Evolutionary conservation across 2,113 vertebrate genomes (phyloP), one percentile per base, ranked within the genome.

Genomic region (Lota lota): DNA sequence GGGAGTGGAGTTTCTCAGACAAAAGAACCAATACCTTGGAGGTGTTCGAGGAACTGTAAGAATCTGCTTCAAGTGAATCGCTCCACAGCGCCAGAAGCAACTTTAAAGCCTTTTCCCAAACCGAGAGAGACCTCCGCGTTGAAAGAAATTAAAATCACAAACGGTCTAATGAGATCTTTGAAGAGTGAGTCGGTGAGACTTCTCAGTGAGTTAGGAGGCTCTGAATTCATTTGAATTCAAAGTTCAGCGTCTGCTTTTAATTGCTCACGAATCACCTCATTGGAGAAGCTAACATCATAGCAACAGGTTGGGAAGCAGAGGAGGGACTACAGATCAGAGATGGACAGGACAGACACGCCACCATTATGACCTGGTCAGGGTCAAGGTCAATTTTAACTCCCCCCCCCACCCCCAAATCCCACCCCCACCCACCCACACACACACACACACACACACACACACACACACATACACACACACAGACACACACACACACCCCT

Each of bases 191-290:
- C 76, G 54, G 74, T 54, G 1, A 60, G 82, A 33, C 28, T 33
- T 33, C 28, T 64, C 64, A 47, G 70, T 74, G 8, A 80, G 83
- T 62, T 67, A 19, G 80, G 68, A 71, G 64, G 33, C 70, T 79
- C 62, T 80, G 72, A 83, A 88, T 83, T 76, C 79, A 81, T 50
- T 33, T 53, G 79, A 84, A 84, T 75, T 73, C 65, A 59, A 54
- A 63, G 67, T 79, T 68, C 54, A 53, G 60, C 75, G 22, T 75
- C 63, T 75, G 61, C 68, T 79, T 77, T 78, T 78, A 61, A 84
- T 79, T 76, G 79, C 76, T 74, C 73, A 75, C 66, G 75, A 68
- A 67, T 65, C 66, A 58, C 17, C 16, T 56, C 53, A 16, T 17
- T 69, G 68, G 83, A 80, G 28, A 73, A 36, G 72, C 69, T 70